Evolutionary conservation across 2,113 vertebrate genomes (phyloP).

Genomic region (Crotalus helleri): DNA sequence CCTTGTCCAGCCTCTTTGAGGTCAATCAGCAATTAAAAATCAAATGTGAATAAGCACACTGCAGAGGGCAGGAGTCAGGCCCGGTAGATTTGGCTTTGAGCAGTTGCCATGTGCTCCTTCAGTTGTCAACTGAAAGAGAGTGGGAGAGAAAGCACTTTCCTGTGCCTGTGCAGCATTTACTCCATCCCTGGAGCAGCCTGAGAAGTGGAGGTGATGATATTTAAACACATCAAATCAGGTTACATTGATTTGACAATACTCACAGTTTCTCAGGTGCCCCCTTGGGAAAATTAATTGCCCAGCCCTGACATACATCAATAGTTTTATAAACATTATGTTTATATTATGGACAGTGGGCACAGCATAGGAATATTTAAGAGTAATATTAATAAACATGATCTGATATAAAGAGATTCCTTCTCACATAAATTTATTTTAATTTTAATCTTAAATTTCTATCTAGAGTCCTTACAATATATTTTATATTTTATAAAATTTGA

Average conservation of each 20-base stretch:
- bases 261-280: neutral
- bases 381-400: neutral
- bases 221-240: neutral
- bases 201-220: neutral
- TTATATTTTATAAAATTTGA: slow-evolving; percentile 6
- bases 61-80: neutral
- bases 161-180: neutral
- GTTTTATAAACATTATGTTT: neutral
- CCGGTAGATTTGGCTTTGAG: neutral
- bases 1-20: neutral
- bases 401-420: neutral
- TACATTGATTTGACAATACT: neutral
- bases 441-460: slow-evolving; percentile 1
- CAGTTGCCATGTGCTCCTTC: neutral
- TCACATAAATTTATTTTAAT: neutral
- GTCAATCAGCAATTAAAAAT: neutral
- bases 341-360: neutral
- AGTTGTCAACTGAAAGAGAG: neutral
- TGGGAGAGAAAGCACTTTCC: neutral
- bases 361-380: neutral
- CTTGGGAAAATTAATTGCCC: neutral
- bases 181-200: neutral
- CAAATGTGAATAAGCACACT: neutral
- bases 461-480: slow-evolving; percentile 2
- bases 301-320: neutral